Percentiles rank a stretch among this genome's conserved stretches.
Evolutionary conservation across 2,888 invertebrate genomes (phyloP).

Genomic region (Rotaria magnacalcarata): DNA sequence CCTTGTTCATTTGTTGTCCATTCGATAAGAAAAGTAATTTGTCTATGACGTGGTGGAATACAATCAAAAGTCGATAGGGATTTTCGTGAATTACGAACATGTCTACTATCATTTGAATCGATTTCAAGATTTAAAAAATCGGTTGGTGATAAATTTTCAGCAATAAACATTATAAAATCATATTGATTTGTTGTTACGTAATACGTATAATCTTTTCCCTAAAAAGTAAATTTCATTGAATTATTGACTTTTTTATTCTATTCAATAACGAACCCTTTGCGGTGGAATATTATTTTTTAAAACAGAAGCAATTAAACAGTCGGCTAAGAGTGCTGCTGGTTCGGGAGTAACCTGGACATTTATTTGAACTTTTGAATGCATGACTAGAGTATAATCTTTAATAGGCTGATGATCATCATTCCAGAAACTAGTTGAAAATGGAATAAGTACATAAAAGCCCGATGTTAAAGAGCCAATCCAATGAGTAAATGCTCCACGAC

Average conservation of each 20-base stretch:
- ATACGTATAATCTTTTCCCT: constrained; percentile 4
- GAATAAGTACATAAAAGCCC: background rate
- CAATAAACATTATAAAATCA: background rate
- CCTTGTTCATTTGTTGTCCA: background rate
- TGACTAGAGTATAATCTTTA: constrained; percentile 9
- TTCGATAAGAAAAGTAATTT: constrained; percentile 1
- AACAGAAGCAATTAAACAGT: background rate
- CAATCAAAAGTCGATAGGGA: background rate
- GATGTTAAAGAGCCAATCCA: background rate
- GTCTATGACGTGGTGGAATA: background rate
- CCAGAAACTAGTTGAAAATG: constrained; percentile 36
- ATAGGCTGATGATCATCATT: background rate
- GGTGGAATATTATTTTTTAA: background rate
- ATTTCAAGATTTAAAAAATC: constrained; percentile 9
- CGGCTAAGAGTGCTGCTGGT: background rate
- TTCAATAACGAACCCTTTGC: background rate
- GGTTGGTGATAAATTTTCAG: background rate
- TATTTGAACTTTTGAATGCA: background rate
- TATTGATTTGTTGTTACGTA: background rate
- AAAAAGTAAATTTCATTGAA: background rate
- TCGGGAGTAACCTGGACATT: background rate
- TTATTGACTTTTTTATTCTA: background rate
- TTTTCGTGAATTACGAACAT: background rate
- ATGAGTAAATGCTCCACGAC: constrained; percentile 9
- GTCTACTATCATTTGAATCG: background rate